phyloP scores from a whole-genome alignment of 1,140 invertebrate species.

The Ips nitidus region DNA sequence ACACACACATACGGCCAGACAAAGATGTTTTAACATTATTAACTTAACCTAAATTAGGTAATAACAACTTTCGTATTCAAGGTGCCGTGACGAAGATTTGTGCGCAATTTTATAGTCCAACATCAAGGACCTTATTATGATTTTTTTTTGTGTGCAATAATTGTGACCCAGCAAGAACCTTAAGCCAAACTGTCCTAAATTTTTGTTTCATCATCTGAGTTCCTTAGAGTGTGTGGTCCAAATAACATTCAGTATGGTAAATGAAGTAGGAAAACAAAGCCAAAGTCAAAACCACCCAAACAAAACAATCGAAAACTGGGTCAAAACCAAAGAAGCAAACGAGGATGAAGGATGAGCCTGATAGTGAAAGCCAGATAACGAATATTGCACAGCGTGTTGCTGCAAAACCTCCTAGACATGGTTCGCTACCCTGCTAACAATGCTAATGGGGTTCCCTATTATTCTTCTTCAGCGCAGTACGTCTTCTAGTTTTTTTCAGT shows the following conservation, averaged over 20 bases:
- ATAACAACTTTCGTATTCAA: constrained; percentile 33
- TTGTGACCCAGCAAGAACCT: too few relatives aligned
- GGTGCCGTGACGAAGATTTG: constrained; percentile 26
- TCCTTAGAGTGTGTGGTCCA: too few relatives aligned
- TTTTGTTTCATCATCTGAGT: too few relatives aligned
- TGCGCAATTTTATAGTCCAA: constrained; percentile 15
- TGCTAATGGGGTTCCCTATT: constrained; percentile 38
- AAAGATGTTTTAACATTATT: constrained; percentile 33
- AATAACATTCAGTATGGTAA: background rate
- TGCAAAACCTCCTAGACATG: constrained; percentile 39
- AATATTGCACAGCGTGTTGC: constrained; percentile 41
- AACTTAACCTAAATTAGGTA: constrained; percentile 36
- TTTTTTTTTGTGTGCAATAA: too few relatives aligned
- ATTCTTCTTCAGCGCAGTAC: constrained; percentile 23
- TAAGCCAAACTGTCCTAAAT: too few relatives aligned
- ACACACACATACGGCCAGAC: constrained; percentile 24
- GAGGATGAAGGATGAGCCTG: constrained; percentile 41
- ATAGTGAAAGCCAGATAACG: constrained; percentile 47
- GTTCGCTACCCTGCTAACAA: constrained; percentile 45
- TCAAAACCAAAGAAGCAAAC: constrained; percentile 29
- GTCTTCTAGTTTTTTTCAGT: constrained; percentile 18
- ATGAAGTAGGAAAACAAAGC: background rate
- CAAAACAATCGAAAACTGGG: constrained; percentile 31
- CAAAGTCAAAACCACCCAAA: constrained; percentile 6
- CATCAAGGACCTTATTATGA: too few relatives aligned